A percentile compares a stretch with the other conserved stretches of the same genome.
Conservation (phyloP, 1,140 invertebrate species). For the Sarcophaga peregrina region DNA sequence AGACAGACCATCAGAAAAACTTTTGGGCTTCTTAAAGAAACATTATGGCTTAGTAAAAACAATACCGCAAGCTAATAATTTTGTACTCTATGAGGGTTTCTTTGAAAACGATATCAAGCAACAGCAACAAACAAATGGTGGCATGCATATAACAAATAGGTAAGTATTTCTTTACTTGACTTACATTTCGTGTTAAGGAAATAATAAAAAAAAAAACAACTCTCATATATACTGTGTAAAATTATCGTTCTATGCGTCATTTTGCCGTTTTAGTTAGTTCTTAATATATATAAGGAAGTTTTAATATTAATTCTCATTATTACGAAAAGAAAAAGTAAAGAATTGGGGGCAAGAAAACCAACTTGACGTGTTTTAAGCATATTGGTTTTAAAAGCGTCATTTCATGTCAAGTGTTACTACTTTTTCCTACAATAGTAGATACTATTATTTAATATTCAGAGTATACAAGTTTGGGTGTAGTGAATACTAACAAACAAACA, state of each 20-base stretch:
- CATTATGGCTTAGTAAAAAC: constrained; percentile 79
- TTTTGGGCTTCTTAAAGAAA: constrained; percentile 84
- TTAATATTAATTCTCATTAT: constrained; percentile 30
- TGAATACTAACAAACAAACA: not conserved
- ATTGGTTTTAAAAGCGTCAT: constrained; percentile 17
- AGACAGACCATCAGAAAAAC: constrained; percentile 89
- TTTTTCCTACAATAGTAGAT: not conserved
- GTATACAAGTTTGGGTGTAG: not conserved
- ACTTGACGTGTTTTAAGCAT: constrained; percentile 37
- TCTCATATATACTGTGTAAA: not conserved
- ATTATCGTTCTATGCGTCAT: constrained; percentile 5
- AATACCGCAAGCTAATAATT: constrained; percentile 88
- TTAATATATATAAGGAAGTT: constrained; percentile 6
- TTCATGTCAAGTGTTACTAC: constrained; percentile 9
- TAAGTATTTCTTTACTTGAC: constrained; percentile 47
- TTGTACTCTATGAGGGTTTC: constrained; percentile 87
- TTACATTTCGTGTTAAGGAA: not conserved
- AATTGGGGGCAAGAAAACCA: not conserved
- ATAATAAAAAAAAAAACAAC: not conserved
- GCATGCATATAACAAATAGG: constrained; percentile 63
- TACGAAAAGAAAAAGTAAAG: constrained; percentile 7
- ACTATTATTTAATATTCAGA: not conserved
- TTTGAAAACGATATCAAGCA: constrained; percentile 67
- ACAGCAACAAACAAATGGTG: constrained; percentile 36
- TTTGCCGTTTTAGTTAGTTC: not conserved